These are phyloP conservation scores for Drosophila kambysellisi DNA, from an alignment of 2,888 invertebrate genomes.

Conservation along the genomic window DNA sequence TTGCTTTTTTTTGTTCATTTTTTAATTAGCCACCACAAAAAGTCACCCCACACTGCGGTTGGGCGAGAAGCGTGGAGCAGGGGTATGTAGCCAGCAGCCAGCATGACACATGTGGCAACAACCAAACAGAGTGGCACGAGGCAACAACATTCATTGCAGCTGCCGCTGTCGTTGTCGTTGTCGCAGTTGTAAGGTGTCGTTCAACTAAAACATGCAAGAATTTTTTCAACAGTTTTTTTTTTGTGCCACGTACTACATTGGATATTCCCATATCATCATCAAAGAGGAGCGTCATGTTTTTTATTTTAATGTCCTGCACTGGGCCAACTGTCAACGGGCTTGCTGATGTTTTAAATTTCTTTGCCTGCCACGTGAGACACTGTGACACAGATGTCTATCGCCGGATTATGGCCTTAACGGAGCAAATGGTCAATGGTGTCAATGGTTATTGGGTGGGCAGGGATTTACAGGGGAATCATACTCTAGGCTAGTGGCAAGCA, in stretches of 20 bases:
- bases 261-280: conserved; percentile 20
- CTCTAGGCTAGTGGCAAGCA: neutral
- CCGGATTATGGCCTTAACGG: conserved; percentile 16
- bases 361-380: conserved; percentile 19
- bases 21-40: conserved; percentile 78
- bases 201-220: conserved; percentile 29
- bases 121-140: conserved; percentile 49
- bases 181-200: conserved; percentile 72
- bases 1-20: conserved; percentile 50
- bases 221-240: conserved; percentile 1
- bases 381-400: conserved; percentile 25
- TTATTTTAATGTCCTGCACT: conserved; percentile 64
- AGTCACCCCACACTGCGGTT: conserved; percentile 52
- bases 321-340: conserved; percentile 71
- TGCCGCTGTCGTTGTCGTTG: conserved; percentile 33
- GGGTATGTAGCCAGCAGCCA: conserved; percentile 45
- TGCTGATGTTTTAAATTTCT: conserved; percentile 58
- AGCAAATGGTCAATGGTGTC: conserved; percentile 49
- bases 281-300: conserved; percentile 15
- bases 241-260: conserved; percentile 13
- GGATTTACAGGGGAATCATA: conserved; percentile 5
- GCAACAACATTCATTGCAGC: conserved; percentile 48
- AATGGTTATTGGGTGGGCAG: conserved; percentile 32
- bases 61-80: neutral
- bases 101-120: conserved; percentile 71